phyloP scores from a whole-genome alignment of 2,797 vertebrate species.

The Tragelaphus oryx region DNA sequence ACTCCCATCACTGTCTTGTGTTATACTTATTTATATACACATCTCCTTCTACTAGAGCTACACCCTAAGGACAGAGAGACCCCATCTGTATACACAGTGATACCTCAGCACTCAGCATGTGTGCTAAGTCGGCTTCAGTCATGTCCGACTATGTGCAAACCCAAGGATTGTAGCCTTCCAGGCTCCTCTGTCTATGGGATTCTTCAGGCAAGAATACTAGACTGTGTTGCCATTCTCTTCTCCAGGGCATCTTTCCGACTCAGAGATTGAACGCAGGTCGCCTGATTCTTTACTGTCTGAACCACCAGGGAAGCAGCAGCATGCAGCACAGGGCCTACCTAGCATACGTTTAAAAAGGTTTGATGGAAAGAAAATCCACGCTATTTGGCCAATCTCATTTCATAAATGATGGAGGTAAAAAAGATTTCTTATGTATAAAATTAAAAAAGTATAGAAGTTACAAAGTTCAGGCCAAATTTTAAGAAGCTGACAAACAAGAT shows the following conservation, averaged over 20 bases:
- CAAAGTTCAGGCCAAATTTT: not conserved
- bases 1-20: not conserved
- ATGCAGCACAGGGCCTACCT: not conserved
- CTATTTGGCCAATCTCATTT: not conserved
- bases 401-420: not conserved
- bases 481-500: not conserved
- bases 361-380: not conserved
- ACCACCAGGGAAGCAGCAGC: not conserved
- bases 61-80: not conserved
- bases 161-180: not conserved
- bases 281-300: not conserved
- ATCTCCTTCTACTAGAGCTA: not conserved
- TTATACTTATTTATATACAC: not conserved
- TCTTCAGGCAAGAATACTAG: not conserved
- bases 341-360: not conserved
- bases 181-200: not conserved
- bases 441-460: not conserved
- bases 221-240: not conserved
- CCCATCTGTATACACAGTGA: not conserved
- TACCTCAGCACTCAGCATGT: not conserved
- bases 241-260: not conserved
- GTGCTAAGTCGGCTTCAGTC: not conserved
- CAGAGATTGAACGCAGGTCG: not conserved
- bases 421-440: not conserved
- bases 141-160: not conserved